phyloP scores from a whole-genome alignment of 1,140 invertebrate genomes.

The Drosophila equinoxialis region DNA sequence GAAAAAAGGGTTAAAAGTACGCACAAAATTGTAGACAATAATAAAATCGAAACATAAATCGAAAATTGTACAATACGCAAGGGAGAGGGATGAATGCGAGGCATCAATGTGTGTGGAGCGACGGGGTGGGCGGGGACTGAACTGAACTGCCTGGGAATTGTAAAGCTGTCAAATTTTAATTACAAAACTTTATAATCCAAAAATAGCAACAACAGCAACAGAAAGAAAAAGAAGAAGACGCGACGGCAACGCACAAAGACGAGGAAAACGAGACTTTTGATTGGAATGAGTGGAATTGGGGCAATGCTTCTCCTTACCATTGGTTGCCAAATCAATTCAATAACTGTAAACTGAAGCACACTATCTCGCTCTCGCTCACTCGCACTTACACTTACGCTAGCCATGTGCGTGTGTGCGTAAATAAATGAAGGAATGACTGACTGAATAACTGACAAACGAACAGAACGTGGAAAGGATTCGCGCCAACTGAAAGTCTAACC shows the following conservation, averaged over 20 bases:
- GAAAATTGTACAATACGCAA: constrained; percentile 77
- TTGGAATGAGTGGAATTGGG: constrained; percentile 31
- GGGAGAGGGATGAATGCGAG: constrained; percentile 31
- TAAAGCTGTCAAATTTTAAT: constrained; percentile 82
- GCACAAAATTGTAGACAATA: constrained; percentile 65
- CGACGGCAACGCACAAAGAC: constrained; percentile 30
- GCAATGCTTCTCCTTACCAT: constrained; percentile 3
- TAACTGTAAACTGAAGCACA: constrained; percentile 47
- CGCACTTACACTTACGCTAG: not conserved
- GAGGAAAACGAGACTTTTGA: constrained; percentile 11
- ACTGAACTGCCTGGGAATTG: constrained; percentile 64
- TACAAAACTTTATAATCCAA: constrained; percentile 82
- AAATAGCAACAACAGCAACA: constrained; percentile 63
- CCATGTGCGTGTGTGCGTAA: constrained; percentile 74
- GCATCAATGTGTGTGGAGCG: constrained; percentile 28
- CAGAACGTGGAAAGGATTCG: not conserved
- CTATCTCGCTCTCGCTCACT: not conserved
- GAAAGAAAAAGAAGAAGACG: not conserved
- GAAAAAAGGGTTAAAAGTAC: constrained; percentile 22
- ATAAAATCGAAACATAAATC: constrained; percentile 81
- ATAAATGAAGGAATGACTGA: constrained; percentile 57
- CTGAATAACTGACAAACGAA: constrained; percentile 52
- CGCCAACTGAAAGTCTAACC: constrained; percentile 34
- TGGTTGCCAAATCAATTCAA: constrained; percentile 72
- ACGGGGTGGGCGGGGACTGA: constrained; percentile 7